Evolutionary conservation across 2,113 vertebrate genomes (phyloP).

Genomic region (Lasiurus borealis): DNA sequence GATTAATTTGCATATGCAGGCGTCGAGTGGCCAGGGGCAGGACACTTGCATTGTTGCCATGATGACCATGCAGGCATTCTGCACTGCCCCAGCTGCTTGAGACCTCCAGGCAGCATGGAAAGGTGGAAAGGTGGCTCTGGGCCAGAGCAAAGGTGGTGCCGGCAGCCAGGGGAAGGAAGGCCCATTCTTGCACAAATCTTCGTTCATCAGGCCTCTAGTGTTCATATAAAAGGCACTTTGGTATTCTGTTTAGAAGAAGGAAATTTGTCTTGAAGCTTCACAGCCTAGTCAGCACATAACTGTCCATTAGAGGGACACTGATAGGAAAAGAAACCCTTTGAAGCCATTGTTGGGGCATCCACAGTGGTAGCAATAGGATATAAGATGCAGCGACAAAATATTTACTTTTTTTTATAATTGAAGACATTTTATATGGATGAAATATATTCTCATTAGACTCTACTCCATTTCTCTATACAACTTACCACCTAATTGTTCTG

Average conservation of each 20-base stretch:
- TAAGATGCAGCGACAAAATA: background rate
- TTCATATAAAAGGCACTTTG: background rate
- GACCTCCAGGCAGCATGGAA: no score
- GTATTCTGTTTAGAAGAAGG: background rate
- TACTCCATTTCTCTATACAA: background rate
- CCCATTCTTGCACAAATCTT: no score
- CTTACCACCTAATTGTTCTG: background rate
- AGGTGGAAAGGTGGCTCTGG: no score
- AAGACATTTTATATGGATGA: background rate
- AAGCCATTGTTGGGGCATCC: background rate
- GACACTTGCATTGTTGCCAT: no score
- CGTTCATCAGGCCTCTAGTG: no score
- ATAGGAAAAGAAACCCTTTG: background rate
- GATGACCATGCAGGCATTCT: no score
- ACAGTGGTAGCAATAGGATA: background rate
- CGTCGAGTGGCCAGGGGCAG: fast-evolving
- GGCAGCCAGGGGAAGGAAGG: no score
- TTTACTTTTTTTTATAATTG: conserved; percentile 19
- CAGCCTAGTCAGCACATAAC: background rate
- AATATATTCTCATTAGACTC: background rate
- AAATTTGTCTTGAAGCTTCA: background rate
- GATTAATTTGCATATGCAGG: no score
- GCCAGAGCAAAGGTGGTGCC: no score
- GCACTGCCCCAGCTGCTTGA: no score
- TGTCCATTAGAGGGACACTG: background rate